phyloP scores from a whole-genome alignment of 2,888 invertebrate genomes.

The Minunthozetes semirufus region DNA sequence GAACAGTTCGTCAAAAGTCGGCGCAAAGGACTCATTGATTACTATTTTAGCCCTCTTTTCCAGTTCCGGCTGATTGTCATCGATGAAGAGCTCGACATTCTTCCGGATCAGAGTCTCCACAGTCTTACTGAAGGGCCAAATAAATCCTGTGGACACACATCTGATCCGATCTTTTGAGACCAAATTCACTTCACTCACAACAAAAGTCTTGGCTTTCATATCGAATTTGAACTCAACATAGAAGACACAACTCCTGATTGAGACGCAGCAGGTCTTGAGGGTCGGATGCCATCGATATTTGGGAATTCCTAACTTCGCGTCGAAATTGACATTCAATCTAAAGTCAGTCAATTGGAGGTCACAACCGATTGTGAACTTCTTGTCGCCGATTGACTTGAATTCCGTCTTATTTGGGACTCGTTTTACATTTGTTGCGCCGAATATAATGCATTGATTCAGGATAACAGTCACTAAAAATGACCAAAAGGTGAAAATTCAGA shows the following conservation, averaged over 20 bases:
- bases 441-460: constrained; percentile 5
- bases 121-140: not conserved
- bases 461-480: not conserved
- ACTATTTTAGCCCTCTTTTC: not conserved
- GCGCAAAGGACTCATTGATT: not conserved
- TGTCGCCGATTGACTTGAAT: not conserved
- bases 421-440: not conserved
- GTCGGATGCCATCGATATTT: not conserved
- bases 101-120: constrained; percentile 12
- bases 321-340: not conserved
- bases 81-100: not conserved
- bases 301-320: constrained; percentile 7
- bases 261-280: constrained; percentile 6
- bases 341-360: constrained; percentile 6
- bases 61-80: not conserved
- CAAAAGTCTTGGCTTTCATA: not conserved
- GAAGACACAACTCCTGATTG: not conserved
- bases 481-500: not conserved
- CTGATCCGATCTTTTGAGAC: not conserved
- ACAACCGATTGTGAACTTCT: not conserved
- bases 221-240: not conserved
- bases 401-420: not conserved
- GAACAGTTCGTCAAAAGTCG: not conserved
- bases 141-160: not conserved
- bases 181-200: not conserved